phyloP scores from a whole-genome alignment of 2,797 vertebrate genomes.

The Syngnathus acus region DNA sequence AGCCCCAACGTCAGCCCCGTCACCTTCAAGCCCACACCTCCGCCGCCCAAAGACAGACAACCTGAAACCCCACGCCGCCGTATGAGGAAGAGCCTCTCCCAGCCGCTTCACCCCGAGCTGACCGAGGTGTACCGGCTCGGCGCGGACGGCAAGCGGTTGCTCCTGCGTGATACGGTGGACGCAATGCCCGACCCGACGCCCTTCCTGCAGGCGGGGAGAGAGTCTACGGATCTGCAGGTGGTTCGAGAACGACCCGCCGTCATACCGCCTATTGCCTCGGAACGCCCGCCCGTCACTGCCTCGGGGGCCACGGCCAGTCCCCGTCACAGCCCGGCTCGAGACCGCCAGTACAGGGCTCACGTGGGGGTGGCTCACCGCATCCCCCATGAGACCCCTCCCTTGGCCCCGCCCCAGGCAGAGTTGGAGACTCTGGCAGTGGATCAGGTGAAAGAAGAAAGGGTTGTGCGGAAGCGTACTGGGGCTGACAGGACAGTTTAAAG shows the following conservation, averaged over 20 bases:
- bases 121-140: constrained; percentile 89
- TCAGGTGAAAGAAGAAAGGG: constrained; percentile 83
- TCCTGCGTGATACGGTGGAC: constrained; percentile 82
- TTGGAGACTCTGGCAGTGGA: constrained; percentile 90
- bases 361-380: constrained; percentile 92
- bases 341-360: constrained; percentile 81
- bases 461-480: constrained; percentile 83
- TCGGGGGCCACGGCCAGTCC: constrained; percentile 53
- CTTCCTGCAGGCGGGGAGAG: constrained; percentile 85
- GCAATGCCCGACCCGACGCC: constrained; percentile 97
- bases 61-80: constrained; percentile 89
- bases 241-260: constrained; percentile 82
- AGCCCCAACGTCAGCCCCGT: constrained; percentile 81
- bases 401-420: constrained; percentile 65
- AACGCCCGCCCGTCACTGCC: constrained; percentile 60
- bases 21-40: constrained; percentile 81
- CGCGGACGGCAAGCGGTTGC: constrained; percentile 79
- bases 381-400: constrained; percentile 61
- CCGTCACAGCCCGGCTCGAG: constrained; percentile 75
- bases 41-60: constrained; percentile 77
- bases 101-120: constrained; percentile 89
- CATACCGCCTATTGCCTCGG: constrained; percentile 85
- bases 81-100: constrained; percentile 96
- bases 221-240: constrained; percentile 78
- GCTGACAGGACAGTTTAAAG: constrained; percentile 94